Evolutionary conservation across 2,797 vertebrate species (phyloP).

Genomic region (Falco peregrinus): DNA sequence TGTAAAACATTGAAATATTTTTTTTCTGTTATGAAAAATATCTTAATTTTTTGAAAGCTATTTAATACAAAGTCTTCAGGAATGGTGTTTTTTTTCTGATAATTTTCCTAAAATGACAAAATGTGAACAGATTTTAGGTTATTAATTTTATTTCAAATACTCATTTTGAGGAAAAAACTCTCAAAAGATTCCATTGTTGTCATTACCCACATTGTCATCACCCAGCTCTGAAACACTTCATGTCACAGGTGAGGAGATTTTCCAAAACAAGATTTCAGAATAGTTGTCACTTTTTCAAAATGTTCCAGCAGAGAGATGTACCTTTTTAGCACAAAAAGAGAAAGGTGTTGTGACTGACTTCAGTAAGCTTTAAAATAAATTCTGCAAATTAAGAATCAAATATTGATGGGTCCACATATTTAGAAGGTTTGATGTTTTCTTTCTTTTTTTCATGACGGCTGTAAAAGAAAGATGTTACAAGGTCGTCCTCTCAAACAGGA

Average conservation of each 20-base stretch:
- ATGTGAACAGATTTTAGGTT: neutral
- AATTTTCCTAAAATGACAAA: neutral
- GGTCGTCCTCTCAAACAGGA: neutral
- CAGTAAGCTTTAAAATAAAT: neutral
- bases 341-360: neutral
- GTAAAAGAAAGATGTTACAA: neutral
- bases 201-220: neutral
- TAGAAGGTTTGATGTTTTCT: neutral
- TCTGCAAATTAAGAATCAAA: neutral
- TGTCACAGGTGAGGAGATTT: neutral
- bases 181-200: neutral
- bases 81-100: neutral
- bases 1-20: neutral
- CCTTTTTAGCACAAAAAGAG: neutral
- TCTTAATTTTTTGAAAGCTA: neutral
- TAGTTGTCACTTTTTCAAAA: neutral
- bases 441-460: neutral
- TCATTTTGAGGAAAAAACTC: neutral
- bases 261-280: neutral
- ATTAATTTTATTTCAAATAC: neutral
- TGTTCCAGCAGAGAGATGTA: neutral
- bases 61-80: neutral
- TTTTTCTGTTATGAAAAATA: neutral
- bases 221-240: neutral
- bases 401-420: accelerated